These are phyloP conservation scores for Saguinus imperator DNA, from an alignment of 2,113 vertebrate genomes.

Conservation along the genomic window DNA sequence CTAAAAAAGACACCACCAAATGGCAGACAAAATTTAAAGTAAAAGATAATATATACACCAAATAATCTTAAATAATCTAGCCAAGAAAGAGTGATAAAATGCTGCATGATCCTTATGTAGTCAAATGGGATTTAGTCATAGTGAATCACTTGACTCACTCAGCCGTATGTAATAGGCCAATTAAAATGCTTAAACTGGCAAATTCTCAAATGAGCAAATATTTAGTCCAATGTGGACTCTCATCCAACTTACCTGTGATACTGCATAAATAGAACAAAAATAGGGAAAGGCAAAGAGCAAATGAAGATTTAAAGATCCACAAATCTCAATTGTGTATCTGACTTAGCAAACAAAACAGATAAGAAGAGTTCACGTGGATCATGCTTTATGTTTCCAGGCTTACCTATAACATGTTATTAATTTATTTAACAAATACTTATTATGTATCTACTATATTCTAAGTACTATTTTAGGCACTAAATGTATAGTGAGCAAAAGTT, in stretches of 20 bases:
- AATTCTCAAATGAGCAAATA: conserved; percentile 54
- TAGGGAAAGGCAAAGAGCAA: neutral
- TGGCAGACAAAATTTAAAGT: neutral
- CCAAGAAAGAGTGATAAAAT: neutral
- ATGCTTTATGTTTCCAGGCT: neutral
- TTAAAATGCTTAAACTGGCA: conserved; percentile 54
- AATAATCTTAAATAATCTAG: neutral
- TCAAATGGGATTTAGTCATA: neutral
- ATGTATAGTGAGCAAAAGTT: neutral
- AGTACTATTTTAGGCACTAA: neutral
- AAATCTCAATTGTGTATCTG: neutral
- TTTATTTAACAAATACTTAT: conserved; percentile 28
- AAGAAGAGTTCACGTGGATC: neutral
- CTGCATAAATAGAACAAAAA: conserved; percentile 47
- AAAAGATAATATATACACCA: conserved; percentile 27
- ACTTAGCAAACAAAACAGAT: neutral
- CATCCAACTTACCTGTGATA: conserved; percentile 18
- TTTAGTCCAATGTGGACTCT: conserved; percentile 11
- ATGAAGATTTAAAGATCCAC: conserved; percentile 7
- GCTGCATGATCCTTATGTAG: neutral
- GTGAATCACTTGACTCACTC: conserved; percentile 33
- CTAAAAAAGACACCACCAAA: neutral
- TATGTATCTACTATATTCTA: neutral
- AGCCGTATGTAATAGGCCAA: conserved; percentile 21
- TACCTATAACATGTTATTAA: neutral